Evolutionary conservation across 2,888 invertebrate species (phyloP).

Genomic region (Onthophagus sagittarius): DNA sequence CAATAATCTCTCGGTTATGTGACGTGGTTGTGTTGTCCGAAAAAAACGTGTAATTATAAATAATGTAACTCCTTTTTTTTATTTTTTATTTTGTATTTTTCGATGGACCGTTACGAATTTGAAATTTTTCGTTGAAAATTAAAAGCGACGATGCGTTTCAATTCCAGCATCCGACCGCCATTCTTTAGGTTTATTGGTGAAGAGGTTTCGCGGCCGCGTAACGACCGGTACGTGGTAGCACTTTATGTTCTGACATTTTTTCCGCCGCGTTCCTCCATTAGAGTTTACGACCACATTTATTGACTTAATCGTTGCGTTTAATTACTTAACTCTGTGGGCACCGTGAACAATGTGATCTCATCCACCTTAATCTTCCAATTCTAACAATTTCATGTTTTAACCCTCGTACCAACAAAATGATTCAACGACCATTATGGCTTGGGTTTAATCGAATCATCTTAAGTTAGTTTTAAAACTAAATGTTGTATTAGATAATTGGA

Average conservation of each 20-base stretch:
- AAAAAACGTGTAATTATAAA: not conserved
- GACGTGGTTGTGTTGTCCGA: not conserved
- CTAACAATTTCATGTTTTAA: not conserved
- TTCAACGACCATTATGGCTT: too few species aligned
- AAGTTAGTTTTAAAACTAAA: too few species aligned
- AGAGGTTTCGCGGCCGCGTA: not conserved
- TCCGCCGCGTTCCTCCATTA: not conserved
- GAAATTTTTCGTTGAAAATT: not conserved
- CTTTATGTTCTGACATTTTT: not conserved
- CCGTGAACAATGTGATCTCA: not conserved
- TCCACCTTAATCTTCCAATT: not conserved
- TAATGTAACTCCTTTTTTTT: not conserved
- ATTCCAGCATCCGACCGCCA: not conserved
- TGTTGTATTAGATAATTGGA: too few species aligned
- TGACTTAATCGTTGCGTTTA: not conserved
- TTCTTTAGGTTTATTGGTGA: not conserved
- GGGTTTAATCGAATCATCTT: too few species aligned
- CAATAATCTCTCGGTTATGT: not conserved
- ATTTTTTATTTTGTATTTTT: not conserved
- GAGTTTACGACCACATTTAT: not conserved
- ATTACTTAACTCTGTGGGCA: not conserved
- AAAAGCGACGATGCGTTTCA: not conserved
- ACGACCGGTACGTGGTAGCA: not conserved
- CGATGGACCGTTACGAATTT: not conserved
- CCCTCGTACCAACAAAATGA: too few species aligned